Percentiles rank a stretch among this genome's conserved stretches.
phyloP scores from a whole-genome alignment of 2,888 invertebrate species.

The Pristionchus exspectatus region DNA sequence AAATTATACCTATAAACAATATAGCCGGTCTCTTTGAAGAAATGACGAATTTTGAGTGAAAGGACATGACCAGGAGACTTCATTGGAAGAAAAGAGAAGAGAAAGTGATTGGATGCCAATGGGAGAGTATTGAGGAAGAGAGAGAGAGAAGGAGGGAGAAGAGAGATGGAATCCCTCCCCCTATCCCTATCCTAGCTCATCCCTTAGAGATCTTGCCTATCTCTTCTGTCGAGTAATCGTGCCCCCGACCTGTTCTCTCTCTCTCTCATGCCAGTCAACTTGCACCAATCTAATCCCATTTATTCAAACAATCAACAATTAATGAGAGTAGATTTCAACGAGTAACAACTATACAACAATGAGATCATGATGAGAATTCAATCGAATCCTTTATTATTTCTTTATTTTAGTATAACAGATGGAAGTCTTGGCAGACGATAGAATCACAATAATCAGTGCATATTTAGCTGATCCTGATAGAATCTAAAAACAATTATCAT shows the following conservation, averaged over 20 bases:
- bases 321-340: neutral
- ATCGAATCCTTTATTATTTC: neutral
- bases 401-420: constrained; percentile 51
- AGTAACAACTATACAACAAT: constrained; percentile 18
- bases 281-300: neutral
- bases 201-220: constrained; percentile 33
- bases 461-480: constrained; percentile 59
- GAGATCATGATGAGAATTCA: neutral
- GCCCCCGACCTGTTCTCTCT: constrained; percentile 28
- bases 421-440: constrained; percentile 52
- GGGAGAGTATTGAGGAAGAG: constrained; percentile 21
- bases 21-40: constrained; percentile 67
- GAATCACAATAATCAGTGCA: constrained; percentile 62
- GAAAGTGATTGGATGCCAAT: constrained; percentile 13
- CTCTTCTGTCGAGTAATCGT: constrained; percentile 30
- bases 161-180: constrained; percentile 31
- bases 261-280: neutral
- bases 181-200: constrained; percentile 19
- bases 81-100: constrained; percentile 58
- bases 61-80: constrained; percentile 71
- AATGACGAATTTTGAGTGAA: constrained; percentile 65
- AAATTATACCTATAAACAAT: constrained; percentile 66
- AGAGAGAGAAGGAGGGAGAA: constrained; percentile 43
- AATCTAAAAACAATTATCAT: constrained; percentile 18
- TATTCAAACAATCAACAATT: constrained; percentile 39